Conservation (phyloP, 2,888 invertebrate species). For the Panzeria rudis region DNA sequence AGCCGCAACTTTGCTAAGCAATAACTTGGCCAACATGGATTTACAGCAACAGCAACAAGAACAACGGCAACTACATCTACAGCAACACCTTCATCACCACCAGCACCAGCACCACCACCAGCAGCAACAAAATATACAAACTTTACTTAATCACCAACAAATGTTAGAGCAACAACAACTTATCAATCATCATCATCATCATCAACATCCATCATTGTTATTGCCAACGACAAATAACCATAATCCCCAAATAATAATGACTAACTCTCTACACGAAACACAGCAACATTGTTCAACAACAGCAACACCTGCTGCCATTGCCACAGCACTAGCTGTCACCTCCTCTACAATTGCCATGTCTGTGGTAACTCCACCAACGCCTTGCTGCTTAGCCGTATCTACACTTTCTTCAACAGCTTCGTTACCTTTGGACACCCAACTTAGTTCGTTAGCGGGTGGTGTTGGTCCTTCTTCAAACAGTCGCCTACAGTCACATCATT, state of each 20-base stretch:
- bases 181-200: constrained; percentile 60
- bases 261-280: constrained; percentile 51
- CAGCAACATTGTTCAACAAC: constrained; percentile 44
- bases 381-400: constrained; percentile 35
- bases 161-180: constrained; percentile 68
- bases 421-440: constrained; percentile 38
- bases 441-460: constrained; percentile 17
- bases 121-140: constrained; percentile 75
- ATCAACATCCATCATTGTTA: constrained; percentile 64
- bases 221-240: constrained; percentile 69
- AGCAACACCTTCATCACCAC: constrained; percentile 27
- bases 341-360: constrained; percentile 40
- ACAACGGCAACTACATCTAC: constrained; percentile 60
- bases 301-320: constrained; percentile 18
- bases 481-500: constrained; percentile 65
- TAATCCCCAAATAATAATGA: constrained; percentile 68
- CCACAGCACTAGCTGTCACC: background rate
- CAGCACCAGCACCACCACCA: constrained; percentile 14
- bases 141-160: constrained; percentile 74
- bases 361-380: constrained; percentile 41
- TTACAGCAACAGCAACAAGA: constrained; percentile 76
- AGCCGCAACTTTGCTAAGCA: constrained; percentile 73
- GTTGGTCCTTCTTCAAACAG: constrained; percentile 43
- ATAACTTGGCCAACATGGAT: constrained; percentile 78
- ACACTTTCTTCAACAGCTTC: constrained; percentile 11